Base-by-base conservation (phyloP, 2,888 invertebrate species). In the Drosophila quinaria region DNA sequence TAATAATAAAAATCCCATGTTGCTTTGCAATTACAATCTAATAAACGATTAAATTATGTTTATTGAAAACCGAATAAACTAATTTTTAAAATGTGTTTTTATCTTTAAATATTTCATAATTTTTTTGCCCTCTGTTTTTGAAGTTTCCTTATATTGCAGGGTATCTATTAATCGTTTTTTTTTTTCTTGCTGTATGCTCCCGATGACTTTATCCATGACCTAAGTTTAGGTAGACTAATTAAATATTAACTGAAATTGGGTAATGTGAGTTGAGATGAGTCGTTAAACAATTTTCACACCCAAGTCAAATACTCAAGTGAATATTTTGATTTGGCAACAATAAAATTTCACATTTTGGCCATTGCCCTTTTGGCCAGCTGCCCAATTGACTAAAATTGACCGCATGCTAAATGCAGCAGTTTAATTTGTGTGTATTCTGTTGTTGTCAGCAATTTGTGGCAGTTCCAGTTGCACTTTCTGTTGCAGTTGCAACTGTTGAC, bases 321-420 rank as follows among this genome's bases (percentile, higher is more conserved):
- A 42, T 49, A 33, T 33, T 44, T 29, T 39, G 42, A 61, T 56
- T 56, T 52, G 50, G 37, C 31, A 25, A 42, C 25, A 29, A 11
- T 37, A 41, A 41, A 52, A 44, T n/a, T 33, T 13, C 19, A 9
- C 15, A n/a, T 39, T n/a, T 46, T 49, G 54, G 46, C 42, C 54
- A 44, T 50, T 55, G 65, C 50, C 49, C 59, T 54, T 65, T 73
- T 60, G 58, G 63, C 65, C 54, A 52, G 49, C 35, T 78, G 63
- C 52, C 39, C 66, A 59, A 69, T 49, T 60, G 74, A 46, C 22
- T 42, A 17, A 41, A 68, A 73, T 69, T 62, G 60, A 71, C 62
- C 63, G 63, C 71, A 79, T 71, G 61, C 62, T 60, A 78, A 70
- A 80, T 83, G 67, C 70, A 77, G 65, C 67, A 64, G 68, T 59